A percentile compares a stretch with the other conserved stretches of the same genome.
phyloP scores from a whole-genome alignment of 23 tunicate species.

The Phallusia fumigata region DNA sequence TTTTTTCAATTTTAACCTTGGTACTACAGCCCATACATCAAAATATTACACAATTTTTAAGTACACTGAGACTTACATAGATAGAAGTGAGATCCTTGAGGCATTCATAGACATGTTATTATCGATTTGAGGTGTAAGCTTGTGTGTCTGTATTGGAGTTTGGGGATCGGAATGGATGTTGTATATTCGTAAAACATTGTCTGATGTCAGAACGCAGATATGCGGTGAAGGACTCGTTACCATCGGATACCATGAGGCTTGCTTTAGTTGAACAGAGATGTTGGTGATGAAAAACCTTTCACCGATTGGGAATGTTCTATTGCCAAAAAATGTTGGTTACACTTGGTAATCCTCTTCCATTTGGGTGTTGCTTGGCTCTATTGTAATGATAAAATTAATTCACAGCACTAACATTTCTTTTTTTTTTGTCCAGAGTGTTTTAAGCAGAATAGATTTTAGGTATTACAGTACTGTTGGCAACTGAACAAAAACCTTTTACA shows the following conservation, averaged over 20 bases:
- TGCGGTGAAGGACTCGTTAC: constrained; percentile 32
- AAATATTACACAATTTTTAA: no score
- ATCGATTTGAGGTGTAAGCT: constrained; percentile 32
- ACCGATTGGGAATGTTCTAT: constrained; percentile 69
- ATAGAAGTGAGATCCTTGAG: constrained; percentile 42
- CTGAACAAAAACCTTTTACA: no score
- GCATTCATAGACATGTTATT: constrained; percentile 42
- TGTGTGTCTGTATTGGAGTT: constrained; percentile 63
- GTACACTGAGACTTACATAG: constrained; percentile 35
- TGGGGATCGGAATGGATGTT: constrained; percentile 53
- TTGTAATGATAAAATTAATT: no score
- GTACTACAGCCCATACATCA: no score
- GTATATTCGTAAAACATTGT: constrained; percentile 64
- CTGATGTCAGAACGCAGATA: constrained; percentile 69
- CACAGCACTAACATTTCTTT: no score
- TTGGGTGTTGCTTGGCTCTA: no score
- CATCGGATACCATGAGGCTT: constrained; percentile 92
- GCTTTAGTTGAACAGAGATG: constrained; percentile 69
- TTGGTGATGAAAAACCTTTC: constrained; percentile 77
- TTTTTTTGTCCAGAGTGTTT: no score
- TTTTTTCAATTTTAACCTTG: neutral
- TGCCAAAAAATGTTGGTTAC: no score
- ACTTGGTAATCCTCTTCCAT: no score
- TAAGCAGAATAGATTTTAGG: no score
- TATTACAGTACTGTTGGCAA: no score